Evolutionary conservation across 2,797 vertebrate species (phyloP), one percentile per base, ranked within the genome.

Genomic region (Enteromius viviparus): DNA sequence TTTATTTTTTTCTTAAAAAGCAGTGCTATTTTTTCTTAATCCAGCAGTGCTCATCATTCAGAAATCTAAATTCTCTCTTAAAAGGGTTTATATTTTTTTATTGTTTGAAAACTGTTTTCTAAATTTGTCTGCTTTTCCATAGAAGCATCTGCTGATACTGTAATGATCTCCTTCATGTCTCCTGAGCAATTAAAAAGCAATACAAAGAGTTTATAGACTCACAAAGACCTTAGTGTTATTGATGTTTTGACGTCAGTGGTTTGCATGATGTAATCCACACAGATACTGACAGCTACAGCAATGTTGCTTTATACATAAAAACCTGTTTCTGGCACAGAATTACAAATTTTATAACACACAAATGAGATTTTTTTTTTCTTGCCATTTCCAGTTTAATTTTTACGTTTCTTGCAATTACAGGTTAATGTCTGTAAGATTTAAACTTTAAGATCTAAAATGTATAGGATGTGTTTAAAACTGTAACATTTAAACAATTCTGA

Each of bases 241-340:
- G 1, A 76, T 62, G 37, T 62, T 19, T 62, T 76, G 40, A 76
- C 47, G 58, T 81, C 55, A 78, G 64, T 29, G 58, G 58, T 82
- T 77, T 82, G 76, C 76, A 26, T 69, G 62, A 49, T 77, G 85
- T 83, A 83, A 51, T 66, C 71, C 80, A 55, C 34, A 37, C 60
- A 84, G 80, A 84, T 84, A 80, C 84, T 64, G 84, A 77, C 78
- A 76, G 70, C 83, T 69, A 45, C 69, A 84, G 82, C 62, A 84
- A 68, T 64, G 76, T 77, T 76, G 80, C 82, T 82, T 87, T 34
- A 29, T 32, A 17, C 7, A 62, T 62, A 23, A 15, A 64, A 17
- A 15, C 26, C 1, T 64, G 15, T 32, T 32, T 32, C 60, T 15
- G 26, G 4, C 6, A 29, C 5, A 29, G 5, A 62, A 62, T 62